Conservation (phyloP, 2,888 invertebrate genomes). For the Rhabditophanes sp. region DNA sequence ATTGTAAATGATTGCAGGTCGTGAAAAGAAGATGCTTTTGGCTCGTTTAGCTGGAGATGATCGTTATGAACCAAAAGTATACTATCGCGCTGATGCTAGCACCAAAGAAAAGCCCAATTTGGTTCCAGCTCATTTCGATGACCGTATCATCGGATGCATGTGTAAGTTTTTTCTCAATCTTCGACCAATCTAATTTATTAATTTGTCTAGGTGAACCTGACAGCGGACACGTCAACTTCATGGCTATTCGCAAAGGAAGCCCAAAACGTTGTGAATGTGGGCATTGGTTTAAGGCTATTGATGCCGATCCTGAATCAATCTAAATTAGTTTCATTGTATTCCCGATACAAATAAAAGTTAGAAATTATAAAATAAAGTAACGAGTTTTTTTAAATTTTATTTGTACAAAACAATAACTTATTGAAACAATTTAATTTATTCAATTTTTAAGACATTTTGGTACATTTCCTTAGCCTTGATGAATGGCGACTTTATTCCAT, state of each 20-base stretch:
- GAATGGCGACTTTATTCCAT: no score
- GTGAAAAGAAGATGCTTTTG: slow-evolving; percentile 73
- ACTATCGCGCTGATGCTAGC: slow-evolving; percentile 49
- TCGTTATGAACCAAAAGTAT: slow-evolving; percentile 43
- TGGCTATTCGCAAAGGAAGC: slow-evolving; percentile 78
- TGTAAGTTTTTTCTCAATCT: slow-evolving; percentile 51
- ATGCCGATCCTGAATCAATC: slow-evolving; percentile 43
- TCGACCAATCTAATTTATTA: no score
- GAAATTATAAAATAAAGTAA: no score
- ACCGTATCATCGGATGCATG: slow-evolving; percentile 79
- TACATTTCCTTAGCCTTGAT: no score
- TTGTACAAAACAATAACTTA: no score
- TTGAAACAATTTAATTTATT: no score
- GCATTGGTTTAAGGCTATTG: slow-evolving; percentile 71
- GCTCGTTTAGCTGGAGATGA: slow-evolving; percentile 73
- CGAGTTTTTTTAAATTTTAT: no score
- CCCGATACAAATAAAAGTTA: no score
- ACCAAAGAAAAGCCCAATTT: slow-evolving; percentile 70
- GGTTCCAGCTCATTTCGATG: slow-evolving; percentile 74
- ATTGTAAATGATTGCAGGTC: no score
- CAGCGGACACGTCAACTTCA: slow-evolving; percentile 71
- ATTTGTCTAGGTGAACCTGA: slow-evolving; percentile 62
- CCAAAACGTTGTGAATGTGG: slow-evolving; percentile 87
- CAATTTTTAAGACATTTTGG: no score
- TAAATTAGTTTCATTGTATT: no score